Evolutionary conservation across 1,140 invertebrate species (phyloP).

Genomic region (Saccostrea glomerata): DNA sequence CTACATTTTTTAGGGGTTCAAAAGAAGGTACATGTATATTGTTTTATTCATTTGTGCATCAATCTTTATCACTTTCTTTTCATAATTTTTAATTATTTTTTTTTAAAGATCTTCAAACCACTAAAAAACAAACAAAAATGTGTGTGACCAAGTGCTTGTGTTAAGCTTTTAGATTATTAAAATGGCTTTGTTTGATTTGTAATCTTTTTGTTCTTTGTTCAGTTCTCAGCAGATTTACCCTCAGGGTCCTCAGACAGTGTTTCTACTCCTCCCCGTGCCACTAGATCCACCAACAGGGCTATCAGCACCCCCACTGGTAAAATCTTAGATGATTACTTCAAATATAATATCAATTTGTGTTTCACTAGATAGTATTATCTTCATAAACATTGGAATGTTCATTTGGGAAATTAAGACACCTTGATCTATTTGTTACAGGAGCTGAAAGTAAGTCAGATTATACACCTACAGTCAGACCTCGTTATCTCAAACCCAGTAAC

Average conservation of each 20-base stretch:
- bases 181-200: neutral
- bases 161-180: too few relatives aligned
- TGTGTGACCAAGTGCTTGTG: too few relatives aligned
- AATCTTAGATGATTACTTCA: neutral
- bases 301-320: constrained; percentile 62
- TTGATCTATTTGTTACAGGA: constrained; percentile 5
- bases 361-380: neutral
- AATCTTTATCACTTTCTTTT: too few relatives aligned
- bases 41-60: too few relatives aligned
- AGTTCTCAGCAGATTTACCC: neutral
- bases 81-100: too few relatives aligned
- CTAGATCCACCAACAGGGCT: constrained; percentile 46
- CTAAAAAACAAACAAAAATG: too few relatives aligned
- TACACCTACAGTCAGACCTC: neutral
- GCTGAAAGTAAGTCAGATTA: neutral
- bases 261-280: neutral
- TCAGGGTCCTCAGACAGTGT: neutral
- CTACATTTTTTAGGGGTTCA: too few relatives aligned
- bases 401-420: neutral
- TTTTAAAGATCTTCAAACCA: too few relatives aligned
- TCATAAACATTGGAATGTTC: neutral
- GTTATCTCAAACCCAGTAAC: neutral
- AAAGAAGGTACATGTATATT: too few relatives aligned
- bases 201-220: neutral
- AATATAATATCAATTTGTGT: neutral